Base-by-base conservation (phyloP, 2,888 invertebrate genomes). In the Lymantria dispar region DNA sequence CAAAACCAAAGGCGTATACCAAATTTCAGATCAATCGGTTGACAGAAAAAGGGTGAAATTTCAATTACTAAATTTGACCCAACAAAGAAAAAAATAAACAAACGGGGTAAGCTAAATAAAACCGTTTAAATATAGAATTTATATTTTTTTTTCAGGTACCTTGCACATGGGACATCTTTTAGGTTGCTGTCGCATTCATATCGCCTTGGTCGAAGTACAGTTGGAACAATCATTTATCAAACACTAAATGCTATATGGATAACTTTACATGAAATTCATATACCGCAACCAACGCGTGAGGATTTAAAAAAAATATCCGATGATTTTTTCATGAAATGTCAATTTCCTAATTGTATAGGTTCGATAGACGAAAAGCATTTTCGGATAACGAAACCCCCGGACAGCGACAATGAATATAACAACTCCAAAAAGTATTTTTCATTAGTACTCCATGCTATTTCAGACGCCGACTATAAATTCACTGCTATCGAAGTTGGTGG, bases 401-500 rank as follows among this genome's bases (percentile, higher is more conserved):
- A 45, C 36, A 36, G 36, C 7, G 36, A 11, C 7, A 36, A 8
- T 36, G 36, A 36, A 36, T 36, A 7, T 36, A 5, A 11, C 36
- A 50, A 56, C 55, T 60, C 55, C 48, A 58, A 54, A 49, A 46
- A 58, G 31, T 56, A 51, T 52, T 56, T 58, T 50, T 62, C 61
- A 38, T 58, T 69, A 43, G 56, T 60, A 45, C 54, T 58, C 53
- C 54, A 53, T 53, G 57, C 57, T 43, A 49, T 60, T 41, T 54
- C 47, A 47, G 53, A 68, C 54, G 58, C 60, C 44, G 60, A 42
- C 9, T 58, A 61, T 46, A 64, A 47, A 60, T 67, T 62, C 53
- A 43, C 58, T 45, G 49, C 54, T 51, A 55, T 67, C 50, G 61
- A 64, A 58, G 66, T 68, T 11, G 66, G 60, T 51, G 54, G 50